Percentiles rank a stretch among this genome's conserved stretches.
Conservation (phyloP, 2,797 vertebrate genomes). For the Cheirogaleus major region DNA sequence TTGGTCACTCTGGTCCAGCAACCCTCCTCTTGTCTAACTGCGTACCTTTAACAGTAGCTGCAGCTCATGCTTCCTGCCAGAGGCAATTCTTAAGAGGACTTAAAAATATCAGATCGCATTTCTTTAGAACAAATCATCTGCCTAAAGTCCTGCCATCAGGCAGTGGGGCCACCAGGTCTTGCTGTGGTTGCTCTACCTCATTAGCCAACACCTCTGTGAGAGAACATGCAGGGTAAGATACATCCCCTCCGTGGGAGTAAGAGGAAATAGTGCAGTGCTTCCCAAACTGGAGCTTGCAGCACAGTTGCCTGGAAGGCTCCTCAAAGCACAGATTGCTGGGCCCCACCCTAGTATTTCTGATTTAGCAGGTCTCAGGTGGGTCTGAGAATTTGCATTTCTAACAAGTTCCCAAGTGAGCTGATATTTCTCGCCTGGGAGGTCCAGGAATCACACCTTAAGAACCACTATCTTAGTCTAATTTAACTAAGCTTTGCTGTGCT, state of each 20-base stretch:
- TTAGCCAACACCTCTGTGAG: neutral
- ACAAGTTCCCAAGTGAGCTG: neutral
- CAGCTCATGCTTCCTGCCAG: neutral
- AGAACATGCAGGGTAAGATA: neutral
- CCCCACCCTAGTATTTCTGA: neutral
- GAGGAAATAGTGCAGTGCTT: neutral
- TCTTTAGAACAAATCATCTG: constrained; percentile 30
- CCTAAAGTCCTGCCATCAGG: neutral
- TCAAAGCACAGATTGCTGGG: neutral
- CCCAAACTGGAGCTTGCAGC: neutral
- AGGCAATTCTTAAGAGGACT: neutral
- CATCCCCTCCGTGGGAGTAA: neutral
- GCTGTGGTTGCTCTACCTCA: neutral
- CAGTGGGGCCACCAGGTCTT: neutral
- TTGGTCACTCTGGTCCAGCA: neutral
- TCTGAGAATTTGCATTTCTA: neutral
- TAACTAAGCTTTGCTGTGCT: neutral
- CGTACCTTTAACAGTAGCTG: neutral
- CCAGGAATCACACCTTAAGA: neutral
- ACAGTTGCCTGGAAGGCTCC: neutral
- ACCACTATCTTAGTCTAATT: neutral
- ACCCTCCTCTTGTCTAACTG: neutral
- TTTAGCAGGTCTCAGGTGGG: neutral
- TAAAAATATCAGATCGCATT: neutral
- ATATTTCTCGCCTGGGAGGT: neutral